Conservation (phyloP, 2,113 vertebrate genomes). For the Hippocampus comes region DNA sequence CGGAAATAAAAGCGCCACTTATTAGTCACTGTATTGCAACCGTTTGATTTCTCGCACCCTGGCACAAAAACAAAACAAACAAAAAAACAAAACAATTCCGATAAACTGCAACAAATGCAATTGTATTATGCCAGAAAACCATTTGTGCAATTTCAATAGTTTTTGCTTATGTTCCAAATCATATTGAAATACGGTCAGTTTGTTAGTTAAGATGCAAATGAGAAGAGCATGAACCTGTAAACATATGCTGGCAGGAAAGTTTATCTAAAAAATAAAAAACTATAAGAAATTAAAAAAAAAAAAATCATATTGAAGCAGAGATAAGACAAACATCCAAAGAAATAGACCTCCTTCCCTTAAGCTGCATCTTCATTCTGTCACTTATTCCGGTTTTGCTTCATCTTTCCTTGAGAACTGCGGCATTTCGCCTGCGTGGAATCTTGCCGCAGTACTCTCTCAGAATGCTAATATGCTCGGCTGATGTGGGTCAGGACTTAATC, state of each 20-base stretch:
- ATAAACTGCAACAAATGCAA: conserved; percentile 3
- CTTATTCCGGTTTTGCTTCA: conserved; percentile 11
- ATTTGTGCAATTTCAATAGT: conserved; percentile 31
- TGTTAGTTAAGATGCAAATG: conserved; percentile 37
- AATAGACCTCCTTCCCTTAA: background rate
- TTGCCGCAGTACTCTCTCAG: conserved; percentile 55
- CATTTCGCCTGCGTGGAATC: conserved; percentile 55
- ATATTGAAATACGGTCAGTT: conserved; percentile 7
- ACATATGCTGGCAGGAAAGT: background rate
- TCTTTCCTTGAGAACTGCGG: conserved; percentile 37
- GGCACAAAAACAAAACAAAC: background rate
- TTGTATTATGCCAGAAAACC: conserved; percentile 1
- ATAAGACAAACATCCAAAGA: background rate
- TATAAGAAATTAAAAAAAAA: background rate
- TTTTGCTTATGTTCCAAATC: conserved; percentile 18
- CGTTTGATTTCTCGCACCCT: conserved; percentile 1
- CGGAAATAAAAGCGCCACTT: background rate
- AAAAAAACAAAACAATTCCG: background rate
- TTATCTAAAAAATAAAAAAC: background rate
- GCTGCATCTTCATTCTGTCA: background rate
- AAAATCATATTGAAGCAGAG: background rate
- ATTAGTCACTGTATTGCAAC: conserved; percentile 15
- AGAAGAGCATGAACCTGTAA: conserved; percentile 4
- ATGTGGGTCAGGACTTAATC: conserved; percentile 74
- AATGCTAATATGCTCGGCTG: conserved; percentile 66